Percentiles rank a stretch among this genome's conserved stretches.
These are phyloP conservation scores for Odontocerum albicorne DNA, from an alignment of 2,888 invertebrate genomes.

Conservation along the genomic window DNA sequence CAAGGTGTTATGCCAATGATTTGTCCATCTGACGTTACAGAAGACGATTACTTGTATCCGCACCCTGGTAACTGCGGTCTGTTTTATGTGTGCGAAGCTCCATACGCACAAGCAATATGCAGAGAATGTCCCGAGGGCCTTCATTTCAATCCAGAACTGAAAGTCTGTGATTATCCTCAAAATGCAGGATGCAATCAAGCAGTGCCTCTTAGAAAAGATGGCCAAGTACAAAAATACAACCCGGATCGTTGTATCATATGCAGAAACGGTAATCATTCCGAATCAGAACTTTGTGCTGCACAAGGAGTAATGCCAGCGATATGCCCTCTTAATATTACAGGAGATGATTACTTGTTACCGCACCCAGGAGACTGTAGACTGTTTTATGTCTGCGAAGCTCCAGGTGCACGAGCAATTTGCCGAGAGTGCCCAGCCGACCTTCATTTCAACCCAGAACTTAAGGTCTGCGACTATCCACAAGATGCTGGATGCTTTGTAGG, in stretches of 20 bases:
- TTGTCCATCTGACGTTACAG: too few species aligned
- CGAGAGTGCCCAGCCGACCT: conserved; percentile 41
- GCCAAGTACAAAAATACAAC: too few species aligned
- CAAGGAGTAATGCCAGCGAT: too few species aligned
- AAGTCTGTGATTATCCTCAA: conserved; percentile 19
- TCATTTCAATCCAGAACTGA: conserved; percentile 9
- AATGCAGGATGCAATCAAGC: conserved; percentile 17
- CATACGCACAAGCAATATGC: conserved; percentile 17
- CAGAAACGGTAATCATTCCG: too few species aligned
- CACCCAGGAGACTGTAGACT: conserved; percentile 42
- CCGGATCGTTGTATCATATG: too few species aligned
- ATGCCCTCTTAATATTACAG: too few species aligned
- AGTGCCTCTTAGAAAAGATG: too few species aligned
- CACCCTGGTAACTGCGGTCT: conserved; percentile 21
- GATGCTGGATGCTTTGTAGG: conserved; percentile 38
- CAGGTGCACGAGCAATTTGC: conserved; percentile 38
- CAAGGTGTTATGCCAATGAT: too few species aligned
- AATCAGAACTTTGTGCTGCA: too few species aligned
- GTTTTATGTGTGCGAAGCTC: conserved; percentile 31
- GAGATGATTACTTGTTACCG: conserved; percentile 38
- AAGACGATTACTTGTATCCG: conserved; percentile 25
- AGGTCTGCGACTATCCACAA: conserved; percentile 40
- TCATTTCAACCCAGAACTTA: conserved; percentile 40
- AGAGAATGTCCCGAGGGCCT: conserved; percentile 27
- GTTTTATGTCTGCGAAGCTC: conserved; percentile 41